phyloP scores from a whole-genome alignment of 2,113 vertebrate genomes.

The Ctenodactylus gundi region DNA sequence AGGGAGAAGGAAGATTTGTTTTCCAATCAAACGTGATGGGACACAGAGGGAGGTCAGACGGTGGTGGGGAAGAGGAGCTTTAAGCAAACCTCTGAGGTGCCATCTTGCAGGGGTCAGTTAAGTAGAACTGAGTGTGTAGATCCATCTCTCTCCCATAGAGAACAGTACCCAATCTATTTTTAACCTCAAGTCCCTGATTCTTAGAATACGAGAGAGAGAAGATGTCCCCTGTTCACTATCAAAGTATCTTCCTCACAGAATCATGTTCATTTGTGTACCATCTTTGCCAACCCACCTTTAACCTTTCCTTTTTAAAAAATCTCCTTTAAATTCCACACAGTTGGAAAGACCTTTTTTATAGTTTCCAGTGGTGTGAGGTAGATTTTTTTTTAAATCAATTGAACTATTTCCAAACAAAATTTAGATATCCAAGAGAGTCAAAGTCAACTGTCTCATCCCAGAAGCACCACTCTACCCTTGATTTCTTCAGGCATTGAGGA shows the following conservation, averaged over 20 bases:
- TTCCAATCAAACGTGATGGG: background rate
- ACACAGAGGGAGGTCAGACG: background rate
- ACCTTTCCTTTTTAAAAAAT: conserved; percentile 12
- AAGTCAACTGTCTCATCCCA: conserved; percentile 48
- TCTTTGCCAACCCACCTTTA: background rate
- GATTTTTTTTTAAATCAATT: background rate
- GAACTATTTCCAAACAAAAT: conserved; percentile 58
- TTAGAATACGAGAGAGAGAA: background rate
- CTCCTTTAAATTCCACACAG: background rate
- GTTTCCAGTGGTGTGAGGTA: background rate
- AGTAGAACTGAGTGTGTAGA: background rate
- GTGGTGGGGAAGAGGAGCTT: background rate
- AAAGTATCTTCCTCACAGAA: background rate
- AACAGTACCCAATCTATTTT: background rate
- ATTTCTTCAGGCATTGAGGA: conserved; percentile 53
- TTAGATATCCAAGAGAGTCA: conserved; percentile 5
- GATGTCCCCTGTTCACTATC: background rate
- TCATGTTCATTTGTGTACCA: background rate
- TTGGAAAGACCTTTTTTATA: background rate
- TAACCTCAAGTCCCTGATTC: background rate
- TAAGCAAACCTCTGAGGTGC: background rate
- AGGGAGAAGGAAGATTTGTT: background rate
- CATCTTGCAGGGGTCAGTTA: too few relatives aligned
- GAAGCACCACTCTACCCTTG: background rate
- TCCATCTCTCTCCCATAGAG: background rate